Base-by-base conservation (phyloP, 1,140 invertebrate species). In the Calycopis cecrops region DNA sequence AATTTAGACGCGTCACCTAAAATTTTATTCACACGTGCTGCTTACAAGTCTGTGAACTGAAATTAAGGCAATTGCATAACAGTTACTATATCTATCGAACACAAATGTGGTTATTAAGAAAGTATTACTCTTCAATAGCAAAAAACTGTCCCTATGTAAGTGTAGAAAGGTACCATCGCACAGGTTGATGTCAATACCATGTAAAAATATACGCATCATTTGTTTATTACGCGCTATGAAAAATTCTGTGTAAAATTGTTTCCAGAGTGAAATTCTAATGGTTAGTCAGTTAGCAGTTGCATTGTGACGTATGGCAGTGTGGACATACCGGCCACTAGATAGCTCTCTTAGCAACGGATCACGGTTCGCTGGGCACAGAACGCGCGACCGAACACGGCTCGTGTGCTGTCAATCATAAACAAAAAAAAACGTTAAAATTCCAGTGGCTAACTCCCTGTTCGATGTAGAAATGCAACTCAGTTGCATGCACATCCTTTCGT, bases 371-470 rank as follows among this genome's bases (percentile, higher is more conserved):
- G 74, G 69, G 76, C 76, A 77, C 49, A 60, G 63, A 73, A 72
- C 81, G 79, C 69, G 78, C 79, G 78, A 80, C 79, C 81, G 83
- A 81, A 67, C 83, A 85, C 78, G 58, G 68, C 79, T 69, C 77
- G 83, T 85, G 81, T 85, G 75, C 77, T 82, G 83, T 85, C 83
- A 85, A 85, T 87, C 83, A 87, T 86, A 86, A 83, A 86, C 73
- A 64, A 73, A 79, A 77, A 74, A 84, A 79, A 74, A 74, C 53
- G 55, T 53, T 72, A 62, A 76, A 83, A 79, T 80, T 80, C 75
- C 69, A 78, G 57, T 63, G 73, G 68, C 71, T 79, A 76, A 76
- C 78, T 72, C 69, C 57, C 69, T 76, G 64, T 76, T 76, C 82
- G 76, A 71, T 63, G 63, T 67, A 28, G 21, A 54, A 59, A 44